Conservation (phyloP, 2,888 invertebrate genomes). For the Lasioglossum villosulum region DNA sequence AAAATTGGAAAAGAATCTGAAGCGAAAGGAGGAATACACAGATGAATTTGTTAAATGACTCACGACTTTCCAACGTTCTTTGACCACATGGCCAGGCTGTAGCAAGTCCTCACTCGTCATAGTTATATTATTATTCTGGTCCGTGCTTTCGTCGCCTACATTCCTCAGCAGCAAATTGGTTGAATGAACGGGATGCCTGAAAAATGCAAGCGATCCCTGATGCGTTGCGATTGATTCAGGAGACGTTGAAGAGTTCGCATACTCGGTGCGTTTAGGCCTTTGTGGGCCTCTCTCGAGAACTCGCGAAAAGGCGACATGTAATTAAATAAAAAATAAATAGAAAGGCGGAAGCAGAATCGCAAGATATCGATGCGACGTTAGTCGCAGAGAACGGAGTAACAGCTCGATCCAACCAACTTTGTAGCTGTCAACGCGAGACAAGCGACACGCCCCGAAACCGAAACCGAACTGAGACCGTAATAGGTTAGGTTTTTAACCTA, state of each 20-base stretch:
- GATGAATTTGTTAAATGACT: slow-evolving; percentile 75
- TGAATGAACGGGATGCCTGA: slow-evolving; percentile 78
- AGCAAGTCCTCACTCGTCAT: slow-evolving; percentile 97
- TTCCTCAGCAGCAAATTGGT: slow-evolving; percentile 80
- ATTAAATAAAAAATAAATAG: neutral
- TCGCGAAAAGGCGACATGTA: slow-evolving; percentile 9
- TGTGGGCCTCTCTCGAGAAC: neutral
- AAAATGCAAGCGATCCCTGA: slow-evolving; percentile 65
- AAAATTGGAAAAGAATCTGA: neutral
- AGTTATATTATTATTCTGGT: slow-evolving; percentile 90
- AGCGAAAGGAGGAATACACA: neutral
- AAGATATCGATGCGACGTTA: slow-evolving; percentile 21
- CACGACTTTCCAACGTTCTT: slow-evolving; percentile 99
- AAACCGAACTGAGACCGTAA: slow-evolving; percentile 54
- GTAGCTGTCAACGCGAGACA: slow-evolving; percentile 52
- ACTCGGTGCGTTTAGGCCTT: neutral
- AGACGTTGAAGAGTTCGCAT: slow-evolving; percentile 20
- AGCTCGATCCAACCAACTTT: slow-evolving; percentile 28
- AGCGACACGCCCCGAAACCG: slow-evolving; percentile 70
- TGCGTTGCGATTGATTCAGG: slow-evolving; percentile 2
- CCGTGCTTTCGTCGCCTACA: slow-evolving; percentile 85
- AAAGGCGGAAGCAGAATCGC: neutral
- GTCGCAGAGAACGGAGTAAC: neutral
- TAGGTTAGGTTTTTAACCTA: slow-evolving; percentile 70
- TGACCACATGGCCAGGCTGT: slow-evolving; percentile 98